Percentiles rank a stretch among this genome's conserved stretches.
These are phyloP conservation scores for Heliangelus exortis DNA, from an alignment of 2,797 vertebrate genomes.

Conservation along the genomic window DNA sequence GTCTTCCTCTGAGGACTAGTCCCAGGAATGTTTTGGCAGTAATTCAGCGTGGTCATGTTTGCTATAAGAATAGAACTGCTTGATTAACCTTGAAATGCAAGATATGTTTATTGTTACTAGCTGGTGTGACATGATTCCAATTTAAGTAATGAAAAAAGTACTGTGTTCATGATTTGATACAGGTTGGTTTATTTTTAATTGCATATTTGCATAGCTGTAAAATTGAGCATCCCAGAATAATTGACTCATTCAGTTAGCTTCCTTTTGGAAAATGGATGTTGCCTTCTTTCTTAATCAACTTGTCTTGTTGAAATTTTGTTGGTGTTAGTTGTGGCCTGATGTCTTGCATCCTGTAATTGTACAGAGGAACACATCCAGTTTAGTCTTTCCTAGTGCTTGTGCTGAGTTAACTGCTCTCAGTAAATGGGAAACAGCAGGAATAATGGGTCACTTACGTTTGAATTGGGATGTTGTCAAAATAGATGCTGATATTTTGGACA, in stretches of 20 bases:
- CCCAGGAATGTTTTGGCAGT: slow-evolving; percentile 37
- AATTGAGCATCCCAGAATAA: not conserved
- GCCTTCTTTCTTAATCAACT: not conserved
- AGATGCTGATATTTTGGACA: not conserved
- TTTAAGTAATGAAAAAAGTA: not conserved
- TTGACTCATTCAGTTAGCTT: not conserved
- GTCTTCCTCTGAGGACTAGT: not conserved
- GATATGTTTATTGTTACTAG: not conserved
- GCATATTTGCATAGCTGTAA: not conserved
- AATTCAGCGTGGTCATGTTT: not conserved
- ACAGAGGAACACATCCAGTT: not conserved
- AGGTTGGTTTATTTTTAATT: not conserved
- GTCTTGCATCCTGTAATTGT: not conserved
- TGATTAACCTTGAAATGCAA: slow-evolving; percentile 37
- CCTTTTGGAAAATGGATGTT: not conserved
- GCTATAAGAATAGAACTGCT: slow-evolving; percentile 36
- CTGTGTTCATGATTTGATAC: not conserved
- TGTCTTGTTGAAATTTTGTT: not conserved
- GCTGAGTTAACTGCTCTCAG: not conserved
- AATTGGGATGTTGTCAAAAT: not conserved
- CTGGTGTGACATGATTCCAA: not conserved
- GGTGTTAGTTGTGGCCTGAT: not conserved
- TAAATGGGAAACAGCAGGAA: not conserved
- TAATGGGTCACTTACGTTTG: not conserved
- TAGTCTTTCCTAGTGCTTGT: not conserved